These are phyloP conservation scores for Diaphora mendica DNA, from an alignment of 2,888 invertebrate genomes.

Conservation along the genomic window DNA sequence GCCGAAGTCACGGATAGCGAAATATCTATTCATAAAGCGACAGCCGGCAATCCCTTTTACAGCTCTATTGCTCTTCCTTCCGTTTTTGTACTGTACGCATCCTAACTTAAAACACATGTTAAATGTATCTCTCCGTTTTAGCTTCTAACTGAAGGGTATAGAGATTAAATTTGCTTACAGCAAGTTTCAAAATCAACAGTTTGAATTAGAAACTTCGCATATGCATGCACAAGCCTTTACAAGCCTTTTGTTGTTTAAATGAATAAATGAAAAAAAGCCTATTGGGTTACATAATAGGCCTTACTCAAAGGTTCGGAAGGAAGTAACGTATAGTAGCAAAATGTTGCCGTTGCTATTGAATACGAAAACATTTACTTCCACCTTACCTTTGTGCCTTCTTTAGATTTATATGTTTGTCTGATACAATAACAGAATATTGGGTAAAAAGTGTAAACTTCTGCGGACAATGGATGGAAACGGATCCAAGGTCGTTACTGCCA, in stretches of 20 bases:
- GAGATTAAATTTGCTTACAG: conserved; percentile 29
- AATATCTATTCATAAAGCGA: conserved; percentile 69
- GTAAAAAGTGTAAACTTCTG: conserved; percentile 50
- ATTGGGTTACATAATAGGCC: conserved; percentile 38
- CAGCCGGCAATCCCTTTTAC: conserved; percentile 68
- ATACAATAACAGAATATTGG: conserved; percentile 52
- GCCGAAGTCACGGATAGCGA: conserved; percentile 77
- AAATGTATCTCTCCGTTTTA: conserved; percentile 41
- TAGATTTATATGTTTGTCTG: conserved; percentile 44
- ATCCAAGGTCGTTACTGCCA: conserved; percentile 51
- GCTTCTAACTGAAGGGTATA: conserved; percentile 30
- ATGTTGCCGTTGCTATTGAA: conserved; percentile 45
- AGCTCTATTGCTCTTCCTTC: conserved; percentile 76
- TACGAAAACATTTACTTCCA: conserved; percentile 55
- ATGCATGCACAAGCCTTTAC: conserved; percentile 21
- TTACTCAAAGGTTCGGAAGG: conserved; percentile 65
- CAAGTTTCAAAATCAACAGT: conserved; percentile 12
- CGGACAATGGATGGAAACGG: conserved; percentile 61
- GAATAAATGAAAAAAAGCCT: conserved; percentile 20
- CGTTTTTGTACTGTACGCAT: conserved; percentile 55
- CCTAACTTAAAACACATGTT: conserved; percentile 33
- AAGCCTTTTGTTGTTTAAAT: conserved; percentile 31
- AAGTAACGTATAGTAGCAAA: conserved; percentile 53
- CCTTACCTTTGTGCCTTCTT: conserved; percentile 48
- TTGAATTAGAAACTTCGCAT: conserved; percentile 26